Evolutionary conservation across 2,797 vertebrate genomes (phyloP), one percentile per base, ranked within the genome.

Genomic region (Pangasius djambal): DNA sequence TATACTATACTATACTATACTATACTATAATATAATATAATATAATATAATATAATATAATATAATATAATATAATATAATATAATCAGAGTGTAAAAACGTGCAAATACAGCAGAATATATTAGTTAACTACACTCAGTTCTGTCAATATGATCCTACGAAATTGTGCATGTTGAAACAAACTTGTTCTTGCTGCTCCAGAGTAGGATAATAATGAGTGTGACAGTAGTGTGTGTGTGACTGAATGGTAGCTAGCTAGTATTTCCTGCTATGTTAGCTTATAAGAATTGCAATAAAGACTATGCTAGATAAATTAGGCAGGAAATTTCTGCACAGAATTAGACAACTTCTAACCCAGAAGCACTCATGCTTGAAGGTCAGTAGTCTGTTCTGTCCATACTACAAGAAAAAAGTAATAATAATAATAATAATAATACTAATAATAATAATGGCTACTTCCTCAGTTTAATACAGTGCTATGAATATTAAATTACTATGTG

Each of bases 141-240:
- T 83, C 57, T 16, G 6, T 83, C 83, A 69, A 1, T 63, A 34
- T 69, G 16, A 50, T 67, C 61, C 40, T 50, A n/a, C 16, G 12
- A 34, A 2, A 16, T n/a, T 59, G 52, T 61, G 52, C 85, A 86
- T 57, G 85, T 44, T 74, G 52, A 72, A 70, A 86, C 5, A 86
- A 74, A 86, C 85, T 86, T 40, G 52, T 86, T 59, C 69, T 59
- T 72, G 31, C 34, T 59, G 83, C 9, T 69, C 16, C 63, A 69
- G 44, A 6, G 28, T 22, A 37, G 4, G n/a, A 85, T 69, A 52
- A 85, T 85, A 69, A 69, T 31, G 7, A 83, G 44, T 0, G 44
- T 83, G 34, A 44, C 25, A 83, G 22, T 50, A 48, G 7, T 20
- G 40, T 20, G 40, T 20, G 16, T 16, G 44, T 67, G 28, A 57